phyloP scores from a whole-genome alignment of 2,113 vertebrate genomes.

The Pelecanoides urinatrix region DNA sequence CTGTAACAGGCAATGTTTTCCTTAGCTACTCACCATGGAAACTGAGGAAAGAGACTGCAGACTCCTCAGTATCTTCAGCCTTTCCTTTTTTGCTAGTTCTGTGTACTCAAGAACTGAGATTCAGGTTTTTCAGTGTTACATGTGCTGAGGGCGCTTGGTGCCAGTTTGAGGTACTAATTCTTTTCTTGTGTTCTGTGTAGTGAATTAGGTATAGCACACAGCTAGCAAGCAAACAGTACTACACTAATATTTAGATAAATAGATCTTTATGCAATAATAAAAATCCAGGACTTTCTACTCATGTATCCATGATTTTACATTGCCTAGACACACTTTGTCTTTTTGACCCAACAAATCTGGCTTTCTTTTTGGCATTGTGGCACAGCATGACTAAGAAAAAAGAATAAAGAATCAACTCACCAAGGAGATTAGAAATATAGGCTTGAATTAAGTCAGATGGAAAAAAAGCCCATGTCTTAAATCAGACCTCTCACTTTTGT shows the following conservation, averaged over 20 bases:
- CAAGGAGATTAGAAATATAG: not conserved
- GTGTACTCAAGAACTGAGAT: not conserved
- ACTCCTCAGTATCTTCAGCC: not conserved
- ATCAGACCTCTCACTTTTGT: not conserved
- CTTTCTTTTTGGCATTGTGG: not conserved
- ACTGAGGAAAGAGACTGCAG: not conserved
- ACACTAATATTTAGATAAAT: not conserved
- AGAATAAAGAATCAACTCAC: not conserved
- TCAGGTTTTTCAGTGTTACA: not conserved
- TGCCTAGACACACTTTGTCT: accelerated
- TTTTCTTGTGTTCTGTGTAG: not conserved
- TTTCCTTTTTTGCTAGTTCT: not conserved
- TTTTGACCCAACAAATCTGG: not conserved
- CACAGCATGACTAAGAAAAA: accelerated
- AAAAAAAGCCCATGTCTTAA: not conserved
- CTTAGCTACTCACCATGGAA: not conserved
- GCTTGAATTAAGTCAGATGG: not conserved
- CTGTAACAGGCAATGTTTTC: not conserved
- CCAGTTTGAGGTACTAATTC: not conserved
- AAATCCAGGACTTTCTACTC: not conserved
- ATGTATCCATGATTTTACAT: not conserved
- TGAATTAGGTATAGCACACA: not conserved
- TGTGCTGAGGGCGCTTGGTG: not conserved
- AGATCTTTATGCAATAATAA: not conserved
- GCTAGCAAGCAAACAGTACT: not conserved